A percentile compares a stretch with the other conserved stretches of the same genome.
Conservation (phyloP, 2,113 vertebrate species). For the Parus major region DNA sequence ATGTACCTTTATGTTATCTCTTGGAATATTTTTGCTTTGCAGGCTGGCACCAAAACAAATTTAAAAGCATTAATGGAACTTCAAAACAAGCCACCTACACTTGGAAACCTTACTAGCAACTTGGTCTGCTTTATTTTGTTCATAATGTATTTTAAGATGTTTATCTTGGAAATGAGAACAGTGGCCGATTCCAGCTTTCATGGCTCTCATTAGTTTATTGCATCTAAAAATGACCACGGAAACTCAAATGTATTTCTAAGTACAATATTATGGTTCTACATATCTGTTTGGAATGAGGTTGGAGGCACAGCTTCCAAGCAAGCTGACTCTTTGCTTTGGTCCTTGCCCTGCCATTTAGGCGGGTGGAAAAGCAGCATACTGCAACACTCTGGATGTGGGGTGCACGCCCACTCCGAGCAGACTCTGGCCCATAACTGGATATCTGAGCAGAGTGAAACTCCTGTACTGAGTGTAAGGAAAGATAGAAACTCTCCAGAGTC, state of each 20-base stretch:
- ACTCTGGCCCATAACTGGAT: fast-evolving
- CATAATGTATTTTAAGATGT: constrained; percentile 50
- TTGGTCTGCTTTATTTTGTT: constrained; percentile 41
- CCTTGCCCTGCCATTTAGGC: neutral
- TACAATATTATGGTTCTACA: constrained; percentile 21
- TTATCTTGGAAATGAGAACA: constrained; percentile 37
- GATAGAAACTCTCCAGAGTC: neutral
- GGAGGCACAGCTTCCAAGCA: neutral
- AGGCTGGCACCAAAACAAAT: constrained; percentile 43
- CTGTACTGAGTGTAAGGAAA: neutral
- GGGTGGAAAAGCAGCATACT: fast-evolving
- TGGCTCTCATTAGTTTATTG: constrained; percentile 25
- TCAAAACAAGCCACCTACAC: constrained; percentile 52
- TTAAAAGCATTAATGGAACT: constrained; percentile 13
- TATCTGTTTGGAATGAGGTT: neutral
- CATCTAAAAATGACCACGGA: constrained; percentile 34
- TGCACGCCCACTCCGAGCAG: fast-evolving
- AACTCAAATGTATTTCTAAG: constrained; percentile 32
- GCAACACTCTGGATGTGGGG: neutral
- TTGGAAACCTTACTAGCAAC: constrained; percentile 25
- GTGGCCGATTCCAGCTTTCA: neutral
- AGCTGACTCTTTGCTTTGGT: neutral
- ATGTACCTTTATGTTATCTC: constrained; percentile 49
- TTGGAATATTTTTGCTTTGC: neutral
- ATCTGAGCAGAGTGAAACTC: neutral